Evolutionary conservation across 2,797 vertebrate species (phyloP).

Genomic region (Premnoplex brunnescens): DNA sequence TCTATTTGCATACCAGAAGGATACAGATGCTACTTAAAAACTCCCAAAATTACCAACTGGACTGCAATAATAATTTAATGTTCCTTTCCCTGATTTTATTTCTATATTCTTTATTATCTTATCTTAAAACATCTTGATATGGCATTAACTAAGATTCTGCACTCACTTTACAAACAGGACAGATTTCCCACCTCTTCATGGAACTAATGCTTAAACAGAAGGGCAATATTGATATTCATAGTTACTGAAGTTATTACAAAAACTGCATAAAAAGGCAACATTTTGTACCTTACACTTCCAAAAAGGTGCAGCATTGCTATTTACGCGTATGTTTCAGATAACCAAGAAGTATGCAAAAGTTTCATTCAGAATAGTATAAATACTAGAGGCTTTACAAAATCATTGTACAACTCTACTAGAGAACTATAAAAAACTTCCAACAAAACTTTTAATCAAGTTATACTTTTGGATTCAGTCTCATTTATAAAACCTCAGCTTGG

Average conservation of each 20-base stretch:
- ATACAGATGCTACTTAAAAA: not conserved
- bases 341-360: not conserved
- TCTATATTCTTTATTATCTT: not conserved
- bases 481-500: not conserved
- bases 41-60: not conserved
- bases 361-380: slow-evolving; percentile 2
- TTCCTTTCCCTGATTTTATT: not conserved
- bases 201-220: not conserved
- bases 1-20: not conserved
- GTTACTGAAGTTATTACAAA: not conserved
- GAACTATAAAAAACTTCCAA: not conserved
- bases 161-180: not conserved
- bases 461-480: not conserved
- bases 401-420: slow-evolving; percentile 1
- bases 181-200: not conserved
- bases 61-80: not conserved
- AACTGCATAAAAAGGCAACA: not conserved
- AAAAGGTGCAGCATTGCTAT: not conserved
- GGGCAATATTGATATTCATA: not conserved
- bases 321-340: not conserved
- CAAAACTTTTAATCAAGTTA: not conserved
- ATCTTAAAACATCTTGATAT: not conserved
- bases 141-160: not conserved
- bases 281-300: not conserved
- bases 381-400: not conserved